phyloP scores from a whole-genome alignment of 2,113 vertebrate species.

The Neofelis nebulosa region DNA sequence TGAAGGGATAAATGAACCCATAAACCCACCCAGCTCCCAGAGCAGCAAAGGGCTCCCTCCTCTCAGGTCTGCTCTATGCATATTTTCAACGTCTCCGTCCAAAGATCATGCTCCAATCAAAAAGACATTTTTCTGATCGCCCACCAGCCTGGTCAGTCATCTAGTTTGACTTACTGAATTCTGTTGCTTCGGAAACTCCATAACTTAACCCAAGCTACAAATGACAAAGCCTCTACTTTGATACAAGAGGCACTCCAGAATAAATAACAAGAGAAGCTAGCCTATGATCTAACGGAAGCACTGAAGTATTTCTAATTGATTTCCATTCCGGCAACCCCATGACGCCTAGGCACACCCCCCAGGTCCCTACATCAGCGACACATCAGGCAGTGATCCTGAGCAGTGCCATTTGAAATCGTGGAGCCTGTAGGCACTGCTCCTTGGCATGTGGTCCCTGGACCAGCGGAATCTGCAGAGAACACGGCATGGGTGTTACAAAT shows the following conservation, averaged over 20 bases:
- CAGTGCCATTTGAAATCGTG: not conserved
- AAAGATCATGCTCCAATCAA: not conserved
- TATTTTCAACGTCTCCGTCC: not conserved
- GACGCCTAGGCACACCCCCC: not conserved
- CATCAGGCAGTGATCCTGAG: accelerated
- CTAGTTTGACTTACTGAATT: not conserved
- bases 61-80: not conserved
- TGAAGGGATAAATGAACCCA: not conserved
- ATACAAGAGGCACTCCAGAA: not conserved
- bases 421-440: not conserved
- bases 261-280: not conserved
- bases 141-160: not conserved
- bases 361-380: not conserved
- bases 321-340: not conserved
- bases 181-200: not conserved
- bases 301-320: not conserved
- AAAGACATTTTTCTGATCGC: not conserved
- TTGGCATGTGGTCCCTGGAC: accelerated
- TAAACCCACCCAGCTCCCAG: not conserved
- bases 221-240: not conserved
- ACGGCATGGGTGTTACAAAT: accelerated
- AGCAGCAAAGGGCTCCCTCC: not conserved
- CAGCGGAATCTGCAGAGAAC: accelerated
- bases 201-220: not conserved
- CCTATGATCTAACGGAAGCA: not conserved